Evolutionary conservation across 2,888 invertebrate species (phyloP).

Genomic region (Amphipoea oculea): DNA sequence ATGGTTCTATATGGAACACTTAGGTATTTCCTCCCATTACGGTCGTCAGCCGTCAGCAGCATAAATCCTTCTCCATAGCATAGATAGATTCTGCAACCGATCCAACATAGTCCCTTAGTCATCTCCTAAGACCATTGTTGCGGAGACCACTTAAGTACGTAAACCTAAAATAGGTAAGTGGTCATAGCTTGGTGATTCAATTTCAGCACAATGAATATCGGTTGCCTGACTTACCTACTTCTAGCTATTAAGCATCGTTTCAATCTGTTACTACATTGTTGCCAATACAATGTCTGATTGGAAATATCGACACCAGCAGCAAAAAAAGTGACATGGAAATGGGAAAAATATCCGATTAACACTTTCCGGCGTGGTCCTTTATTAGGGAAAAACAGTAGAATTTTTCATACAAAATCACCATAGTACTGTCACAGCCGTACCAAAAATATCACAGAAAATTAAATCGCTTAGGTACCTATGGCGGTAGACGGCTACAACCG

Average conservation of each 20-base stretch:
- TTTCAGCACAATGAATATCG: slow-evolving; percentile 56
- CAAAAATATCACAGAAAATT: no score
- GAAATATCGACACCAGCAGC: slow-evolving; percentile 13
- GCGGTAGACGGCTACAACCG: no score
- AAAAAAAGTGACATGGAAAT: not conserved
- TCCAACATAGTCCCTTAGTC: slow-evolving; percentile 28
- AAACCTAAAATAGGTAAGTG: slow-evolving; percentile 37
- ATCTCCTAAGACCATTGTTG: slow-evolving; percentile 43
- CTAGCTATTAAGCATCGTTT: slow-evolving; percentile 41
- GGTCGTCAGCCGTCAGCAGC: not conserved
- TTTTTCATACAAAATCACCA: no score
- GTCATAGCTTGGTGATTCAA: slow-evolving; percentile 47
- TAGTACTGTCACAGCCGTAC: no score
- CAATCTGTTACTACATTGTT: slow-evolving; percentile 25
- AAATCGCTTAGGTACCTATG: no score
- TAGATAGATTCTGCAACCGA: slow-evolving; percentile 20
- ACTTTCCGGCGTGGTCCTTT: no score
- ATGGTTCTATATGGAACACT: not conserved
- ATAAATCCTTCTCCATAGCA: slow-evolving; percentile 14
- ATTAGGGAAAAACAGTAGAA: no score
- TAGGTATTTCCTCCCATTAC: slow-evolving; percentile 6
- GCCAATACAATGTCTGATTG: slow-evolving; percentile 3
- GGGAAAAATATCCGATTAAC: not conserved
- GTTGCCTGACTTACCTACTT: slow-evolving; percentile 50
- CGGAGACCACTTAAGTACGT: slow-evolving; percentile 35